Evolutionary conservation across 2,113 vertebrate species (phyloP).

Genomic region (Garra rufa): DNA sequence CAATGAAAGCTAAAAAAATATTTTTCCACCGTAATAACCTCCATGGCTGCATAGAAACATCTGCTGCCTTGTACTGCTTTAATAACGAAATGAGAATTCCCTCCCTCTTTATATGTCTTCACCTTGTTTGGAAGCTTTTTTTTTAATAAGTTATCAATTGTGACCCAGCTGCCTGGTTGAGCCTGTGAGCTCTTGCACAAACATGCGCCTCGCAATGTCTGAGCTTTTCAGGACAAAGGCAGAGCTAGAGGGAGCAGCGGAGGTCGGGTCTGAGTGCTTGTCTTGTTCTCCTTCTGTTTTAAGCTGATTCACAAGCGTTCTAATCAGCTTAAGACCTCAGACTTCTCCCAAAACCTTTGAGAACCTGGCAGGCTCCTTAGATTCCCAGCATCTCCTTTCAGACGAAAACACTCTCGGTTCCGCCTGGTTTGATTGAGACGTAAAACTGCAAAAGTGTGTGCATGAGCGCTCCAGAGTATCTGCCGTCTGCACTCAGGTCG

Average conservation of each 20-base stretch:
- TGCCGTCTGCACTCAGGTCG: conserved; percentile 14
- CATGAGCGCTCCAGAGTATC: not conserved
- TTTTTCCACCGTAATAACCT: not conserved
- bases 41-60: conserved; percentile 57
- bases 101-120: conserved; percentile 38
- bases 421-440: conserved; percentile 40
- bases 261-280: conserved; percentile 78
- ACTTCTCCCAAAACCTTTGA: conserved; percentile 64
- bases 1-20: not conserved
- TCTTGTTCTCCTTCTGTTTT: conserved; percentile 72
- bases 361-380: conserved; percentile 46
- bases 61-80: conserved; percentile 58
- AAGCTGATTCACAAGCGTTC: conserved; percentile 81
- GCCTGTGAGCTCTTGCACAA: conserved; percentile 74
- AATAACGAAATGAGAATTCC: conserved; percentile 54
- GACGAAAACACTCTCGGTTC: conserved; percentile 26
- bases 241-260: conserved; percentile 79
- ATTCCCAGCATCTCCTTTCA: conserved; percentile 20
- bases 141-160: conserved; percentile 72
- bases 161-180: conserved; percentile 63
- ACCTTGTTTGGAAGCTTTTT: conserved; percentile 53
- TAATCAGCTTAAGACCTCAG: conserved; percentile 76
- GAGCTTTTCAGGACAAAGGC: conserved; percentile 90
- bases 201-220: conserved; percentile 80
- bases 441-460: conserved; percentile 7